These are phyloP conservation scores for Saturnia japonica DNA, from an alignment of 2,888 invertebrate genomes.

Conservation along the genomic window DNA sequence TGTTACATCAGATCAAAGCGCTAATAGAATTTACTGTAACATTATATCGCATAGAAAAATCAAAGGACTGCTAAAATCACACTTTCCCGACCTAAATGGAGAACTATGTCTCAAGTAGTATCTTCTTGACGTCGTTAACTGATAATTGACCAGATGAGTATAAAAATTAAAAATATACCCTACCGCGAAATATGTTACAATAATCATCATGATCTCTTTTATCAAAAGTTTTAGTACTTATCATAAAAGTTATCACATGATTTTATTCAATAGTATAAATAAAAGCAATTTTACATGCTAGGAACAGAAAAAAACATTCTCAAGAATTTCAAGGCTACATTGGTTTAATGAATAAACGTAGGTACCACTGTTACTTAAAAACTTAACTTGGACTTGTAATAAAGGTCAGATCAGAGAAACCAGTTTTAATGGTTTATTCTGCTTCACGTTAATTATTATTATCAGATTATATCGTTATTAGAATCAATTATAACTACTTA, in stretches of 20 bases:
- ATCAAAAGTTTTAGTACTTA: background rate
- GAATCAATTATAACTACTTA: background rate
- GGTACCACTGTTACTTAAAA: slow-evolving; percentile 20
- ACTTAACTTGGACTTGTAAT: slow-evolving; percentile 16
- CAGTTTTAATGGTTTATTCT: slow-evolving; percentile 26
- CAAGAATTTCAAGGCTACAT: slow-evolving; percentile 38
- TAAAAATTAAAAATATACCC: background rate
- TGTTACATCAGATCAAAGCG: too few species aligned
- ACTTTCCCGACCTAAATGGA: too few species aligned
- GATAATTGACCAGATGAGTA: background rate
- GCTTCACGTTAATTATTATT: background rate
- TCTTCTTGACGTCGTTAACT: too few species aligned
- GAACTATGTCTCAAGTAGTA: too few species aligned
- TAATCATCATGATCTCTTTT: background rate
- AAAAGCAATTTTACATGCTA: background rate
- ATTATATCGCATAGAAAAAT: too few species aligned
- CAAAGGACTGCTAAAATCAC: too few species aligned
- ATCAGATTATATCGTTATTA: background rate
- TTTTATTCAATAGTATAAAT: background rate
- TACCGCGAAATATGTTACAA: background rate
- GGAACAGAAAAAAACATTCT: slow-evolving; percentile 26
- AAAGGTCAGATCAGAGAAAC: slow-evolving; percentile 33
- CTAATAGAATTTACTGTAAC: too few species aligned
- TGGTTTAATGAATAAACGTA: background rate
- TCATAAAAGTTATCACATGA: background rate